A percentile compares a stretch with the other conserved stretches of the same genome.
Evolutionary conservation across 2,797 vertebrate genomes (phyloP).

Genomic region (Phalanger gymnotis): DNA sequence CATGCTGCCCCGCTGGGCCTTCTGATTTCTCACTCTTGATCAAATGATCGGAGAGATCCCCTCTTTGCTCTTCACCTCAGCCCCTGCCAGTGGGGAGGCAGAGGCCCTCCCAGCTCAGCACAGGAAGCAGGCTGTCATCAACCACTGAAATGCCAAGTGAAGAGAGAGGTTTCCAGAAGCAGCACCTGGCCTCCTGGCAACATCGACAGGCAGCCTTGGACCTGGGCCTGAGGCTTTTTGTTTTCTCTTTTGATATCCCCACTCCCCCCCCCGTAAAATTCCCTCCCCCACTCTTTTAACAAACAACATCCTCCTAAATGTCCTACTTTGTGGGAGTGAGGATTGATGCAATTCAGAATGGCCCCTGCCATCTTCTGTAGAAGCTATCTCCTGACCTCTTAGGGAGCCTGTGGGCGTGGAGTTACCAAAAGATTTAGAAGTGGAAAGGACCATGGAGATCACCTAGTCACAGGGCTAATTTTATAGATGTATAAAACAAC

Average conservation of each 20-base stretch:
- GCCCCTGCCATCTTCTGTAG: neutral
- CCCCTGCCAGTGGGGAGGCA: neutral
- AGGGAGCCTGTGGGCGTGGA: neutral
- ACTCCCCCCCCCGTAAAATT: neutral
- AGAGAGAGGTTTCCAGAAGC: slow-evolving; percentile 44
- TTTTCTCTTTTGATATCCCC: slow-evolving; percentile 55
- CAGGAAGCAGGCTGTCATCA: neutral
- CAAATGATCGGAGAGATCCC: neutral
- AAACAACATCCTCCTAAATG: slow-evolving; percentile 25
- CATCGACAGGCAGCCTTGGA: slow-evolving; percentile 47
- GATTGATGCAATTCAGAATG: neutral
- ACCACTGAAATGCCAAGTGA: neutral
- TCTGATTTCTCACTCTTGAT: neutral
- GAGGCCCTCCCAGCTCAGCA: neutral
- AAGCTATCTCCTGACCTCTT: neutral
- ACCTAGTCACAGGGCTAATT: neutral
- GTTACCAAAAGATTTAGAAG: neutral
- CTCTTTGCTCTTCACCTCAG: neutral
- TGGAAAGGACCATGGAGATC: neutral
- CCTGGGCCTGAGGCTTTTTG: slow-evolving; percentile 46
- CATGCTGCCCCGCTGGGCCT: neutral
- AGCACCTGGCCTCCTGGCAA: slow-evolving; percentile 40
- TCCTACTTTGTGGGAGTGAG: neutral
- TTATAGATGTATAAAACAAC: neutral
- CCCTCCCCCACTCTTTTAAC: neutral